Percentiles rank a stretch among this genome's conserved stretches.
phyloP scores from a whole-genome alignment of 2,797 vertebrate species.

The Tinamus major region DNA sequence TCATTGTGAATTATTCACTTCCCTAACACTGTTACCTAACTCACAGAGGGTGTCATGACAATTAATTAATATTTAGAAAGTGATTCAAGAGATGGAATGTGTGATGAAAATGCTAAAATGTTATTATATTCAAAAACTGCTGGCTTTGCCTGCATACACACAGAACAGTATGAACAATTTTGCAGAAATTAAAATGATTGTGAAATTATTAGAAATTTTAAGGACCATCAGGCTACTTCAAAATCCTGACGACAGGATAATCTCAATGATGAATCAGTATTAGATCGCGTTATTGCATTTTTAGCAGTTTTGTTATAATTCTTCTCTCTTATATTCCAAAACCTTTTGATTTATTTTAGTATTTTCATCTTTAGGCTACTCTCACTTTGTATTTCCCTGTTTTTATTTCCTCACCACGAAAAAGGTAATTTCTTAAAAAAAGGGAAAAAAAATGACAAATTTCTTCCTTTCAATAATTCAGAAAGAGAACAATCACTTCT shows the following conservation, averaged over 20 bases:
- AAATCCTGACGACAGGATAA: not conserved
- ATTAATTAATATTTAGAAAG: not conserved
- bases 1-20: slow-evolving; percentile 33
- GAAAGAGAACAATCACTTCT: not conserved
- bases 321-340: not conserved
- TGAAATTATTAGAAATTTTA: not conserved
- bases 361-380: not conserved
- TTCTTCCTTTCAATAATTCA: not conserved
- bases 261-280: not conserved
- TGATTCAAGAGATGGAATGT: not conserved
- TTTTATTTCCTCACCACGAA: not conserved
- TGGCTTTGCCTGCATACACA: not conserved
- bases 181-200: not conserved
- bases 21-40: not conserved
- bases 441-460: not conserved
- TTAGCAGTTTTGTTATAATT: not conserved
- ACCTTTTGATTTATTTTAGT: not conserved
- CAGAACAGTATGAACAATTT: fast-evolving
- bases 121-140: not conserved
- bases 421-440: not conserved
- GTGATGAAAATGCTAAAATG: not conserved
- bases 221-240: not conserved
- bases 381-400: not conserved
- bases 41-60: not conserved
- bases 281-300: not conserved